A percentile compares a stretch with the other conserved stretches of the same genome.
Conservation (phyloP, 2,113 vertebrate species). For the Microtus montanus region DNA sequence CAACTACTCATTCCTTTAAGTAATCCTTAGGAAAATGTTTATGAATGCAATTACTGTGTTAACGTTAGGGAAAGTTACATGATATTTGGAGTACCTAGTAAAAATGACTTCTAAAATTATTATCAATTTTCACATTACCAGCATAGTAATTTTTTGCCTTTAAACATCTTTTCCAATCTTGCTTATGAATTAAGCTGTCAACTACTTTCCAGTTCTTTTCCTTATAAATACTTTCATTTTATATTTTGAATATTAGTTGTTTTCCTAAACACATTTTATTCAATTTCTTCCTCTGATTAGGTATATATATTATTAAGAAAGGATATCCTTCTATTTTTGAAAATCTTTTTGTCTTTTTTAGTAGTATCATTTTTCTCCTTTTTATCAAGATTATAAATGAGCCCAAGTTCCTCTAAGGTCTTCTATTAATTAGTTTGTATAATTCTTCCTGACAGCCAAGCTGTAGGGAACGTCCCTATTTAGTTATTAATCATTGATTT, state of each 20-base stretch:
- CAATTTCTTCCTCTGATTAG: neutral
- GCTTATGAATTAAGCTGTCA: neutral
- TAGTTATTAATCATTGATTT: slow-evolving; percentile 62
- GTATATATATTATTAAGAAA: neutral
- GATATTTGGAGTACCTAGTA: neutral
- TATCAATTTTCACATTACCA: neutral
- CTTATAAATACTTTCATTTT: neutral
- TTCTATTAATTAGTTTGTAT: slow-evolving; percentile 66
- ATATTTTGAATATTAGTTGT: neutral
- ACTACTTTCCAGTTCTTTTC: neutral
- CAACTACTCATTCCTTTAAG: neutral
- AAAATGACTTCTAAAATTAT: slow-evolving; percentile 17
- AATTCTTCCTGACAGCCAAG: slow-evolving; percentile 67
- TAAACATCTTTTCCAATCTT: neutral
- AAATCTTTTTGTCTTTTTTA: slow-evolving; percentile 45
- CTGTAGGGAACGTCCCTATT: slow-evolving; percentile 36
- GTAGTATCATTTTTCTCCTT: neutral
- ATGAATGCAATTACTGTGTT: neutral
- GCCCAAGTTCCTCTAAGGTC: slow-evolving; percentile 27
- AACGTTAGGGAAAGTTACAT: neutral
- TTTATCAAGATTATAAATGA: slow-evolving; percentile 62
- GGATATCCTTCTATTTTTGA: neutral
- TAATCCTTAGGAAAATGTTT: neutral
- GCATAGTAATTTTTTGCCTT: neutral
- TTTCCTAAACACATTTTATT: slow-evolving; percentile 46